Base-by-base conservation (phyloP, 2,888 invertebrate genomes). In the Philereme transversata region DNA sequence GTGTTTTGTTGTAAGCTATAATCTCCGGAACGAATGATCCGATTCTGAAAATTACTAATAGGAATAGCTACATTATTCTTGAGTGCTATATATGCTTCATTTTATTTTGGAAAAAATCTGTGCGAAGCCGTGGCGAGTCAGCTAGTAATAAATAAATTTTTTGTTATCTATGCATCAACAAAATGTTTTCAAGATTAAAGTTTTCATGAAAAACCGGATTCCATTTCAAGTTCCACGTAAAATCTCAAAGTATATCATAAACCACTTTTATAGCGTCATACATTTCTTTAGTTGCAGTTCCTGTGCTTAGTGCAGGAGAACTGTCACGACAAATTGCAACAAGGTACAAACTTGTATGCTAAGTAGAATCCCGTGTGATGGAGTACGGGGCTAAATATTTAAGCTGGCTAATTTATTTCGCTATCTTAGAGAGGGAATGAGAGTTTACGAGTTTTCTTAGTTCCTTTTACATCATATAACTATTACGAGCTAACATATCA, bases 171-270 rank as follows among this genome's bases (percentile, higher is more conserved):
- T 22, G 22, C 22, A 22, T 22, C 22, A 22, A 22, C 22, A 22
- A 1, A 22, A 22, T 2, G 22, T 22, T 22, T 22, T 22, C 34
- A n/a, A 34, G 45, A 51, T 57, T 51, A 47, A 57, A 57, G 48
- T 52, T 59, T 57, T 46, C 10, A 48, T n/a, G 48, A 47, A 52
- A 53, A 57, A 53, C 48, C 35, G 36, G 22, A 41, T 55, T 51
- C 34, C 53, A 53, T 58, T 55, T 44, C 58, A 52, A 55, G 49
- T 58, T 59, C n/a, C 45, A 45, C 51, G 54, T 51, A 62, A 59
- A 55, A 22, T 58, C 58, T 62, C 61, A 61, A 64, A 62, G 62
- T 69, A 70, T 71, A 69, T 70, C 71, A 74, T 73, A 74, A 74
- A 76, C 57, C 67, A 68, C 61, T 51, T 71, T 70, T 72, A 71